Base-by-base conservation (phyloP, 2,888 invertebrate species). In the Smittia aterrima region DNA sequence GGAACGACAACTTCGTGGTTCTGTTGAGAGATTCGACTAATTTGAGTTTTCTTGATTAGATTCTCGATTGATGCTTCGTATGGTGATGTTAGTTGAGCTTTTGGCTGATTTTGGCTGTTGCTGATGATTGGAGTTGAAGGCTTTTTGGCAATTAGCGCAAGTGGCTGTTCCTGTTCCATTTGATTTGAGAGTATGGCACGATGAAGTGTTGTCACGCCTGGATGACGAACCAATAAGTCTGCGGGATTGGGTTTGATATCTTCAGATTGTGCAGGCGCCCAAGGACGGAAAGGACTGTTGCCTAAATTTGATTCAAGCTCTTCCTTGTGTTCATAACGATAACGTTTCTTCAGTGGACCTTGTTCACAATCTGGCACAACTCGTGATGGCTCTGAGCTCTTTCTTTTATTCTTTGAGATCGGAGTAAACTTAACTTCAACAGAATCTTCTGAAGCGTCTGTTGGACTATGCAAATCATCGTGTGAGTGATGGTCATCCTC, bases 261-360 rank as follows among this genome's bases (percentile, higher is more conserved):
- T 22, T 18, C 11, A 3, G 3, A 22, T 7, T 7, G 24, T 1
- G n/a, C 22, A 7, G 25, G 27, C 27, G 76, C 68, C 41, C 76
- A 75, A 6, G 72, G 72, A 22, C 72, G 72, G 1, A 72, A 27
- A 40, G 58, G 58, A 40, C 32, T 24, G 47, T 18, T 71, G 38
- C 6, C 40, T 9, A 22, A 47, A 66, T 74, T 1, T 40, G 24
- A 18, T 38, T 67, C 24, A 41, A 66, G 9, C n/a, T 75, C 11
- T 66, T 75, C 75, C 75, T 81, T 79, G 13, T 79, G 79, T 75
- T 80, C 84, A 75, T 88, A 85, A 32, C 89, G 87, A 79, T 89
- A 87, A 58, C 91, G 86, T 80, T 92, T 92, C 81, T 92, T 90
- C 0, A 90, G 85, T 0, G 92, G 91, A 1, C 86, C 84, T 76